A percentile compares a stretch with the other conserved stretches of the same genome.
Evolutionary conservation across 2,113 vertebrate species (phyloP).

Genomic region (Gymnogyps californianus): DNA sequence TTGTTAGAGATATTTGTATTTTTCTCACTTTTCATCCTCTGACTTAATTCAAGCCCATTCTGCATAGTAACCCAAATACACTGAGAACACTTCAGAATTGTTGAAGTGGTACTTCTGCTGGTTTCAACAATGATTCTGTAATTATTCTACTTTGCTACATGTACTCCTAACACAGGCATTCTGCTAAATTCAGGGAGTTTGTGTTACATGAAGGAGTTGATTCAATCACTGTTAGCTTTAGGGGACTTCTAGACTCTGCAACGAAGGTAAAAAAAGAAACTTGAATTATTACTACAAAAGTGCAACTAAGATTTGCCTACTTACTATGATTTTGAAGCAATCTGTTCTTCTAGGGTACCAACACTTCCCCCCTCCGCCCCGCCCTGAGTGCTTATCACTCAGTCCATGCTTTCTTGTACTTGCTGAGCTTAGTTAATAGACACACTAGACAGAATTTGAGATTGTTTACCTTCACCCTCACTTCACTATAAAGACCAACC

Average conservation of each 20-base stretch:
- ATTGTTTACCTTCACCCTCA: not conserved
- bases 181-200: not conserved
- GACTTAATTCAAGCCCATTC: not conserved
- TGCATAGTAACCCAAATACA: not conserved
- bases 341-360: not conserved
- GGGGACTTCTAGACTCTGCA: not conserved
- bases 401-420: not conserved
- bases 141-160: not conserved
- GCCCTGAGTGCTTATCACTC: not conserved
- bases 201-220: not conserved
- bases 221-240: not conserved
- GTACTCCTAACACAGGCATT: not conserved
- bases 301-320: not conserved
- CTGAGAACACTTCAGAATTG: not conserved
- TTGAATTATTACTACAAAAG: not conserved
- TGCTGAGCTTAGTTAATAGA: not conserved
- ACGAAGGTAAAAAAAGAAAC: not conserved
- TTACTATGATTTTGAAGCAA: not conserved
- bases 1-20: not conserved
- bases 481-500: not conserved
- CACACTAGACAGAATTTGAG: not conserved
- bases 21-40: not conserved
- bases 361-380: rapidly evolving
- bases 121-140: not conserved
- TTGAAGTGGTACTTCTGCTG: not conserved